phyloP scores from a whole-genome alignment of 2,888 invertebrate genomes.

The Toxonevra muliebris region DNA sequence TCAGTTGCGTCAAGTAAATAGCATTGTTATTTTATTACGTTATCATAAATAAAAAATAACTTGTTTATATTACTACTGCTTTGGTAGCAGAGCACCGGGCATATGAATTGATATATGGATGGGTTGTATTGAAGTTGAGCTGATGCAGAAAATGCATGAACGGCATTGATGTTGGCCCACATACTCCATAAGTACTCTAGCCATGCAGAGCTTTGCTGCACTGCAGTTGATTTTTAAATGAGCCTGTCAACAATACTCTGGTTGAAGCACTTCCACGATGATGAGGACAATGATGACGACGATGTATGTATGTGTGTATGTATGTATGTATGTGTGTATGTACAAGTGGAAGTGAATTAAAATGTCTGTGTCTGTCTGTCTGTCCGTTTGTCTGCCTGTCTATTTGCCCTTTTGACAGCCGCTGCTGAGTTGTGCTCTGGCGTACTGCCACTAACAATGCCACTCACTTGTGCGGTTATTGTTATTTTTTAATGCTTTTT shows the following conservation, averaged over 20 bases:
- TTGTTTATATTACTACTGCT: too few relatives aligned
- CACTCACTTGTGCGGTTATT: not conserved
- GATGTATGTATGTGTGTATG: constrained; percentile 5
- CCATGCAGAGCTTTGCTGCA: not conserved
- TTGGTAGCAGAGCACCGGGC: too few relatives aligned
- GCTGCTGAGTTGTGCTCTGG: too few relatives aligned
- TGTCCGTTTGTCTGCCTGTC: not conserved
- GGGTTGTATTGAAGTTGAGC: too few relatives aligned
- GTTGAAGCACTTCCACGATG: not conserved
- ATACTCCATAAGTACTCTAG: too few relatives aligned
- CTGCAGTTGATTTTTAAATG: constrained; percentile 21
- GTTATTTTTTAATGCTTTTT: not conserved
- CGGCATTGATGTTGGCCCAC: too few relatives aligned
- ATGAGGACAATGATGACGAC: not conserved
- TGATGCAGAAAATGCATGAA: too few relatives aligned
- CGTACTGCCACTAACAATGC: too few relatives aligned
- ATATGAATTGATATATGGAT: too few relatives aligned
- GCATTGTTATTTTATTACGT: too few relatives aligned
- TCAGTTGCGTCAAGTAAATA: too few relatives aligned
- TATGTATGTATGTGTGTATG: constrained; percentile 13
- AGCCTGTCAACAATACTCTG: constrained; percentile 29
- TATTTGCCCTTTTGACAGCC: not conserved
- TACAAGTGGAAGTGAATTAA: constrained; percentile 30
- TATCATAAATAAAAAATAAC: too few relatives aligned
- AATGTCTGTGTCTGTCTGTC: constrained; percentile 17